These are phyloP conservation scores for Lymantria dispar DNA, from an alignment of 2,888 invertebrate genomes.

Conservation along the genomic window DNA sequence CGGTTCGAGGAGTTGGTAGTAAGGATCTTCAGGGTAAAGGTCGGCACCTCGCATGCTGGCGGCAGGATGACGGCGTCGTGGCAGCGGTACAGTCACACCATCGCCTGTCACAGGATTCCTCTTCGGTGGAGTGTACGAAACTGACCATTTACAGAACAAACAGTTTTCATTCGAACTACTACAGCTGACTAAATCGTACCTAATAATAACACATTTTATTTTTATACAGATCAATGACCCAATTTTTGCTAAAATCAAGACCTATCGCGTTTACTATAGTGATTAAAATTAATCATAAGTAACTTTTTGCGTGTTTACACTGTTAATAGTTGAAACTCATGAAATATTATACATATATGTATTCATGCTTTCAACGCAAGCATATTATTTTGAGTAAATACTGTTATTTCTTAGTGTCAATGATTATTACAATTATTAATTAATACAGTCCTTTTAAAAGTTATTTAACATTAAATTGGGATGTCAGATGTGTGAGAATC, in stretches of 20 bases:
- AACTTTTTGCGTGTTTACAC: conserved; percentile 9
- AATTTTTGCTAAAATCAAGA: conserved; percentile 1
- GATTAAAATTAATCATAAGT: conserved; percentile 8
- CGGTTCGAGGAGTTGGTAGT: conserved; percentile 57
- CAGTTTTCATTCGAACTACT: conserved; percentile 65
- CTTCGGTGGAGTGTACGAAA: conserved; percentile 76
- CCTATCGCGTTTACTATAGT: conserved; percentile 2
- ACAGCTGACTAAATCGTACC: conserved; percentile 16
- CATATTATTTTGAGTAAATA: conserved; percentile 21
- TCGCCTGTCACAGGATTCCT: conserved; percentile 85
- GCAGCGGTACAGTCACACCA: conserved; percentile 80
- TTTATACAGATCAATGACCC: not conserved
- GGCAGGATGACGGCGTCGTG: conserved; percentile 73
- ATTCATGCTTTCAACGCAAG: conserved; percentile 42
- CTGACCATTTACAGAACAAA: conserved; percentile 78
- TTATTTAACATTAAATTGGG: conserved; percentile 17
- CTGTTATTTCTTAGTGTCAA: conserved; percentile 2
- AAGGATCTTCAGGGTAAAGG: conserved; percentile 48
- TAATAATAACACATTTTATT: conserved; percentile 6
- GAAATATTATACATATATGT: conserved; percentile 7
- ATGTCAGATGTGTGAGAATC: conserved; percentile 31
- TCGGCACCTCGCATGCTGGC: conserved; percentile 78
- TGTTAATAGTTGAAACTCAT: conserved; percentile 6
- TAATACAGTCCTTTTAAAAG: conserved; percentile 16
- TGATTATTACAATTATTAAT: conserved; percentile 23